Percentiles rank a stretch among this genome's conserved stretches.
phyloP scores from a whole-genome alignment of 2,888 invertebrate genomes.

The Acrobasis consociella region DNA sequence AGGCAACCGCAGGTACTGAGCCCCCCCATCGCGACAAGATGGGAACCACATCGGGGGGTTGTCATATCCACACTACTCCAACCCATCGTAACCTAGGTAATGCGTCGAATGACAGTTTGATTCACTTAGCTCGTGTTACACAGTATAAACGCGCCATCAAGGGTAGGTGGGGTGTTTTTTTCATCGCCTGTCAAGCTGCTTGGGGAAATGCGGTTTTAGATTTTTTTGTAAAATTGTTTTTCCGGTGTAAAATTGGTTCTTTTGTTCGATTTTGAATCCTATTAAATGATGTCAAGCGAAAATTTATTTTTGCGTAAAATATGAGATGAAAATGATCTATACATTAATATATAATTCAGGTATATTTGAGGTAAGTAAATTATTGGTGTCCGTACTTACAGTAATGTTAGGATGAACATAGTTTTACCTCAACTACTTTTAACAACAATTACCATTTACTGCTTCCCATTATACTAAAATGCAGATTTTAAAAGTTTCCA shows the following conservation, averaged over 20 bases:
- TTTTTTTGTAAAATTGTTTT: constrained; percentile 12
- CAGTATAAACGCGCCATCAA: constrained; percentile 72
- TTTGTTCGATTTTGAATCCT: constrained; percentile 4
- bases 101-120: constrained; percentile 81
- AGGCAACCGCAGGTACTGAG: too few relatives aligned
- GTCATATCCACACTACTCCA: constrained; percentile 45
- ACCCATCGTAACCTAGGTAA: constrained; percentile 48
- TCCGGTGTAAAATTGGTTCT: neutral
- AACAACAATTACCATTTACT: too few relatives aligned
- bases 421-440: too few relatives aligned
- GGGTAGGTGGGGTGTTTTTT: constrained; percentile 38
- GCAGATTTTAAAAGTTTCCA: too few relatives aligned
- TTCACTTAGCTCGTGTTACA: constrained; percentile 80
- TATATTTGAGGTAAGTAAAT: too few relatives aligned
- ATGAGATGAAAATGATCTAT: neutral
- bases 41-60: too few relatives aligned
- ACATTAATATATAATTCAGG: neutral
- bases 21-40: too few relatives aligned
- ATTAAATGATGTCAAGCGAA: neutral
- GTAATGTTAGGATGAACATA: too few relatives aligned
- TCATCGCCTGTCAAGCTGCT: constrained; percentile 35
- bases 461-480: too few relatives aligned
- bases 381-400: too few relatives aligned
- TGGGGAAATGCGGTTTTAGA: constrained; percentile 36
- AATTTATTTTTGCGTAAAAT: neutral